Conservation (phyloP, 2,797 vertebrate genomes). For the Phoeniculus purpureus region DNA sequence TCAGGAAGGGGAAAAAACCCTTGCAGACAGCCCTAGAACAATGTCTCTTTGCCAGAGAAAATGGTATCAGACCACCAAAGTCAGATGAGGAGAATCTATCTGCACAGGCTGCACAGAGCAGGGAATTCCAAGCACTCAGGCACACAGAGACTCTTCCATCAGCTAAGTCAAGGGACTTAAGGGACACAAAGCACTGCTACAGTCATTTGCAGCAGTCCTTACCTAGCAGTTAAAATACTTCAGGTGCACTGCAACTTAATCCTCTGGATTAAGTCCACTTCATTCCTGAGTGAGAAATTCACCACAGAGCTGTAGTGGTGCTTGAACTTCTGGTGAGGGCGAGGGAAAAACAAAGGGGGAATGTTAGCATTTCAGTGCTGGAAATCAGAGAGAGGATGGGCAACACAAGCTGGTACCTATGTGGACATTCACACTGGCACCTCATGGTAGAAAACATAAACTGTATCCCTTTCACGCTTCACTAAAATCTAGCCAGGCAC, state of each 20-base stretch:
- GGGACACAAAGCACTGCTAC: not conserved
- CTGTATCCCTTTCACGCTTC: not conserved
- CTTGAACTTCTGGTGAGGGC: not conserved
- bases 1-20: not conserved
- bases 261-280: not conserved
- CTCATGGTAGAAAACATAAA: not conserved
- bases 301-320: not conserved
- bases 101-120: not conserved
- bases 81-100: not conserved
- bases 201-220: accelerated
- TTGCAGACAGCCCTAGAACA: not conserved
- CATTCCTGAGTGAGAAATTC: not conserved
- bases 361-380: accelerated
- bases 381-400: not conserved
- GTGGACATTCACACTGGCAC: not conserved
- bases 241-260: not conserved
- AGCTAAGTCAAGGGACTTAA: not conserved
- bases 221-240: not conserved
- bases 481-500: not conserved
- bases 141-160: not conserved
- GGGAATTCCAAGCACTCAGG: accelerated
- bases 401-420: not conserved
- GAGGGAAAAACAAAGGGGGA: not conserved
- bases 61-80: not conserved
- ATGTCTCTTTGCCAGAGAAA: not conserved